These are phyloP conservation scores for Pseudomyrmex gracilis DNA, from an alignment of 1,140 invertebrate genomes.

Conservation along the genomic window DNA sequence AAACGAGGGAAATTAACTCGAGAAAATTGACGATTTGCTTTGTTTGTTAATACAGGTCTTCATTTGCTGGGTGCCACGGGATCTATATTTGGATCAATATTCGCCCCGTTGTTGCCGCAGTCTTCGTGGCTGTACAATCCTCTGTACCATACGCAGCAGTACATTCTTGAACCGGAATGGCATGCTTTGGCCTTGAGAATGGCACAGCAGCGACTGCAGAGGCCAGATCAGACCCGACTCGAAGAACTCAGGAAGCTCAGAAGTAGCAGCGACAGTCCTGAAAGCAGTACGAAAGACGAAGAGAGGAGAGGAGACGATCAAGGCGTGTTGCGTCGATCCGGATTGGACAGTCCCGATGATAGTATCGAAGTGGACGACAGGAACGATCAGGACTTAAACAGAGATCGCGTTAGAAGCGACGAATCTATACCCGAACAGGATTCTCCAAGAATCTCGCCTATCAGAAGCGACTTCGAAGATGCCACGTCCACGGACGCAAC, in stretches of 20 bases:
- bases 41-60: slow-evolving; percentile 78
- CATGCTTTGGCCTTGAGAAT: slow-evolving; percentile 83
- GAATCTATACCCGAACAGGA: slow-evolving; percentile 80
- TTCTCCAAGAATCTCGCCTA: slow-evolving; percentile 76
- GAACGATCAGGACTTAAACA: slow-evolving; percentile 77
- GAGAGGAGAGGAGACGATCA: slow-evolving; percentile 67
- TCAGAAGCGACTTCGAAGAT: slow-evolving; percentile 77
- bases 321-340: slow-evolving; percentile 66
- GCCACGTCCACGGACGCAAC: slow-evolving; percentile 67
- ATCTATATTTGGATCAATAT: slow-evolving; percentile 84
- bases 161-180: slow-evolving; percentile 83
- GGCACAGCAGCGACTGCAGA: slow-evolving; percentile 83
- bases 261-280: slow-evolving; percentile 77
- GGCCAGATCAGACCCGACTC: slow-evolving; percentile 79
- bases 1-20: too few species aligned
- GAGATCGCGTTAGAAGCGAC: slow-evolving; percentile 78
- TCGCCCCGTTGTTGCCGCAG: slow-evolving; percentile 82
- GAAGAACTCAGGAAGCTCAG: slow-evolving; percentile 81
- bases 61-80: slow-evolving; percentile 82
- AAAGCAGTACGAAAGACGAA: slow-evolving; percentile 77
- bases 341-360: slow-evolving; percentile 81
- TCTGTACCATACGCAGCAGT: slow-evolving; percentile 83
- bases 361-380: slow-evolving; percentile 84
- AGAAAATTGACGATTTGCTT: not conserved
- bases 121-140: slow-evolving; percentile 84